Evolutionary conservation across 2,888 invertebrate genomes (phyloP).

Genomic region (Odontothrips loti): DNA sequence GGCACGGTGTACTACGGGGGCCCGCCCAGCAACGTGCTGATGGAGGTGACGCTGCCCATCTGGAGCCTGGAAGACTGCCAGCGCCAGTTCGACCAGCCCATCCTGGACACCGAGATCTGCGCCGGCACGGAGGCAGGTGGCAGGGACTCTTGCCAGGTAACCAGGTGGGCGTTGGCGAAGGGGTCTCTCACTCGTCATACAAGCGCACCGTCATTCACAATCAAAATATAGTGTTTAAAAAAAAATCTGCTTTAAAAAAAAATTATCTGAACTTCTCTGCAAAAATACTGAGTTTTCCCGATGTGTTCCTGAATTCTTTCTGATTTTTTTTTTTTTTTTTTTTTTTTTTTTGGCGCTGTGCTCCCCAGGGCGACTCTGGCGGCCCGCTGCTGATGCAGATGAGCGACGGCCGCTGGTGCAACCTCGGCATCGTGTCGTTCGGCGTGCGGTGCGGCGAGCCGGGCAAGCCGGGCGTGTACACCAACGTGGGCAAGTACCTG

Average conservation of each 20-base stretch:
- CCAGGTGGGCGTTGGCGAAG: not conserved
- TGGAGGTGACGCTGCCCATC: slow-evolving; percentile 74
- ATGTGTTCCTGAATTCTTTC: slow-evolving; percentile 30
- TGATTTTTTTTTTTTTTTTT: not conserved
- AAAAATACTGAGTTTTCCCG: too few species aligned
- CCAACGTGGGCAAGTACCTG: slow-evolving; percentile 65
- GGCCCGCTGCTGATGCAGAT: slow-evolving; percentile 75
- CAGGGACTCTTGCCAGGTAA: slow-evolving; percentile 77
- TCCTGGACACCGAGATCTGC: slow-evolving; percentile 67
- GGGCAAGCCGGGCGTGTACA: slow-evolving; percentile 74
- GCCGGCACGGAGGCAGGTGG: slow-evolving; percentile 73
- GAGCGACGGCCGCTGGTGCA: slow-evolving; percentile 69
- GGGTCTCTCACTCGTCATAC: too few species aligned
- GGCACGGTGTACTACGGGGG: slow-evolving; percentile 69
- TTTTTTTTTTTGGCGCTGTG: not conserved
- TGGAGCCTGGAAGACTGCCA: slow-evolving; percentile 67
- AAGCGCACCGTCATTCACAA: not conserved
- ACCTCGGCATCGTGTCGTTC: slow-evolving; percentile 80
- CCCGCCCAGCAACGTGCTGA: slow-evolving; percentile 61
- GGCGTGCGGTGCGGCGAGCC: slow-evolving; percentile 74
- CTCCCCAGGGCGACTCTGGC: slow-evolving; percentile 71
- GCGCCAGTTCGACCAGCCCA: slow-evolving; percentile 57
- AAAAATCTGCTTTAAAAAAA: too few species aligned
- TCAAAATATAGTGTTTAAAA: too few species aligned
- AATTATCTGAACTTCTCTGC: too few species aligned